Evolutionary conservation across 2,113 vertebrate species (phyloP).

Genomic region (Poecilia latipinna): DNA sequence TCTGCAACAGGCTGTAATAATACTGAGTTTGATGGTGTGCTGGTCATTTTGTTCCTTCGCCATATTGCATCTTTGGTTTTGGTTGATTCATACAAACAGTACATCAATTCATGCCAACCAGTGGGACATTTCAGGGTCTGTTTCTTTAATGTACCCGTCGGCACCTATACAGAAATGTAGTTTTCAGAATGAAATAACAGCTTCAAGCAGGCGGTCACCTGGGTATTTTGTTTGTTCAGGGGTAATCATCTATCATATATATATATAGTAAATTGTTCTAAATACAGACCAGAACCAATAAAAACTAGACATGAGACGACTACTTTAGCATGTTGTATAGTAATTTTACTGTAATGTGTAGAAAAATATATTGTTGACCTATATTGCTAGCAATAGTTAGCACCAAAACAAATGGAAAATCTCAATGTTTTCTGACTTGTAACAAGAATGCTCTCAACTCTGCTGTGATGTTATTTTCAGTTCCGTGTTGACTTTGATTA

Average conservation of each 20-base stretch:
- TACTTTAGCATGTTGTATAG: too few relatives aligned
- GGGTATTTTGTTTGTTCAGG: not conserved
- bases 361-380: not conserved
- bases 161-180: not conserved
- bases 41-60: not conserved
- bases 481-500: not conserved
- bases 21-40: constrained; percentile 17
- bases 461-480: not conserved
- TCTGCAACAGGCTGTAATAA: constrained; percentile 33
- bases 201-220: not conserved
- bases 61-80: not conserved
- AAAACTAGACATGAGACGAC: too few relatives aligned
- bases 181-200: not conserved
- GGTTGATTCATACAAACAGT: not conserved
- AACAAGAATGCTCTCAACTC: not conserved
- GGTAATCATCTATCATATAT: too few relatives aligned
- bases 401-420: not conserved
- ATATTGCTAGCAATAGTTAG: not conserved
- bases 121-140: not conserved
- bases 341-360: not conserved
- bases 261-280: too few relatives aligned
- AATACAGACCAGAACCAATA: too few relatives aligned
- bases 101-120: not conserved
- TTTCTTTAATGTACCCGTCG: not conserved
- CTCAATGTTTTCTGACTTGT: too few relatives aligned